Conservation (phyloP, 2,113 vertebrate species). For the Neomonachus schauinslandi region DNA sequence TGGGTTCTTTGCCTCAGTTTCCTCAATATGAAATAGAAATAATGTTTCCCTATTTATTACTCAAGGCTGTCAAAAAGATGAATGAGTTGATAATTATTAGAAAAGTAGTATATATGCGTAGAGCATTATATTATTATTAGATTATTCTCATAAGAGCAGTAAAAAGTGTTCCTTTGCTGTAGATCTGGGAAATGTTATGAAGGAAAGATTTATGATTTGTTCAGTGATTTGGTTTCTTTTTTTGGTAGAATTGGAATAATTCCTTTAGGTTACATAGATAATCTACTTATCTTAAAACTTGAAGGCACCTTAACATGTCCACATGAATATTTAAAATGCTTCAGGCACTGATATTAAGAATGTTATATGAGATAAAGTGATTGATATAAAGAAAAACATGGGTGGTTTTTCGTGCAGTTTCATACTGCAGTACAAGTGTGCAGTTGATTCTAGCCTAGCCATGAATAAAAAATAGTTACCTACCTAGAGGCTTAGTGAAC, state of each 20-base stretch:
- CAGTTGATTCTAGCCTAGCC: neutral
- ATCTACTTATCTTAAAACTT: constrained; percentile 72
- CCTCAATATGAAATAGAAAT: constrained; percentile 11
- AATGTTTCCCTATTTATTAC: neutral
- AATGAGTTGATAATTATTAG: constrained; percentile 64
- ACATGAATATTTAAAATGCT: constrained; percentile 73
- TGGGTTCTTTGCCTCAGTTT: constrained; percentile 66
- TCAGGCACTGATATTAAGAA: constrained; percentile 53
- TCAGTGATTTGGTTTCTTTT: constrained; percentile 60
- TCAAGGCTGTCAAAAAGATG: constrained; percentile 69
- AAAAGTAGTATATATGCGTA: neutral
- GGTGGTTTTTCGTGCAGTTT: constrained; percentile 50
- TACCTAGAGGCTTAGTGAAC: neutral
- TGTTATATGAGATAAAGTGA: constrained; percentile 66
- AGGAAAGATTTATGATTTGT: constrained; percentile 53
- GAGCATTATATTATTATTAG: constrained; percentile 36
- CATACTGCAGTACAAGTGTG: constrained; percentile 2
- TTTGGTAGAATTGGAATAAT: constrained; percentile 64
- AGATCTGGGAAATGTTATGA: constrained; percentile 26
- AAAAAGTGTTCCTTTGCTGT: neutral
- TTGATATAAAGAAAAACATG: constrained; percentile 56
- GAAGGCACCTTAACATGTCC: constrained; percentile 56
- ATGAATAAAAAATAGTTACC: constrained; percentile 50
- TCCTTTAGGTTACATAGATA: constrained; percentile 65
- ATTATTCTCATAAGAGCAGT: constrained; percentile 43